These are phyloP conservation scores for Drosophila varians DNA, from an alignment of 1,140 invertebrate species.

Conservation along the genomic window DNA sequence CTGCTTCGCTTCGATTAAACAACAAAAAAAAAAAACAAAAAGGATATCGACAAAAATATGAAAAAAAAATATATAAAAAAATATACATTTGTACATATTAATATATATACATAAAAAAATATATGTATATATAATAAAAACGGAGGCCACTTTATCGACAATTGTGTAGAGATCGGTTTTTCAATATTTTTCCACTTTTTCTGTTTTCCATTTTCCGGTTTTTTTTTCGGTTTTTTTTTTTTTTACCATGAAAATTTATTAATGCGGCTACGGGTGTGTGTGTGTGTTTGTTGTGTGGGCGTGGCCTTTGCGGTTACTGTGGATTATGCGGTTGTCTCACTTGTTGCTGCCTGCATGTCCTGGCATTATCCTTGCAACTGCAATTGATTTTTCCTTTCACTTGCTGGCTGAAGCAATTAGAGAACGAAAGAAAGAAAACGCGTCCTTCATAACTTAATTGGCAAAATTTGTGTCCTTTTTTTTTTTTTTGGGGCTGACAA, in stretches of 20 bases:
- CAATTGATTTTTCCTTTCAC: not conserved
- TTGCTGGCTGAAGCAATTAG: not conserved
- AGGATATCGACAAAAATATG: too few species aligned
- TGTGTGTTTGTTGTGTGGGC: constrained; percentile 38
- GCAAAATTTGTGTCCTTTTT: not conserved
- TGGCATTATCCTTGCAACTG: constrained; percentile 1
- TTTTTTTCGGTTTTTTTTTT: constrained; percentile 5
- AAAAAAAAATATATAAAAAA: constrained; percentile 10
- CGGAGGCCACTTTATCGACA: constrained; percentile 49
- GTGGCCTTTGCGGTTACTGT: constrained; percentile 74
- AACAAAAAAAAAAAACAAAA: constrained; percentile 1
- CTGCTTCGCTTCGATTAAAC: constrained; percentile 1
- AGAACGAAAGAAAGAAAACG: not conserved
- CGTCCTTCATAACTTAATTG: not conserved
- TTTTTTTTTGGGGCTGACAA: too few species aligned
- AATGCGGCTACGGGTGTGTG: constrained; percentile 51
- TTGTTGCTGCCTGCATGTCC: constrained; percentile 49
- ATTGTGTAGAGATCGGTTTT: constrained; percentile 76
- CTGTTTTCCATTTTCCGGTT: too few species aligned
- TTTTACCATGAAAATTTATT: constrained; percentile 70
- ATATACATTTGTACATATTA: not conserved
- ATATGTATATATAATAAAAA: not conserved
- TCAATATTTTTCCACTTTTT: constrained; percentile 66
- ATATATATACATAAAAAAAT: not conserved
- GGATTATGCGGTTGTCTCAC: constrained; percentile 76